Base-by-base conservation (phyloP, 2,113 vertebrate species). In the Tychaedon coryphoeus region DNA sequence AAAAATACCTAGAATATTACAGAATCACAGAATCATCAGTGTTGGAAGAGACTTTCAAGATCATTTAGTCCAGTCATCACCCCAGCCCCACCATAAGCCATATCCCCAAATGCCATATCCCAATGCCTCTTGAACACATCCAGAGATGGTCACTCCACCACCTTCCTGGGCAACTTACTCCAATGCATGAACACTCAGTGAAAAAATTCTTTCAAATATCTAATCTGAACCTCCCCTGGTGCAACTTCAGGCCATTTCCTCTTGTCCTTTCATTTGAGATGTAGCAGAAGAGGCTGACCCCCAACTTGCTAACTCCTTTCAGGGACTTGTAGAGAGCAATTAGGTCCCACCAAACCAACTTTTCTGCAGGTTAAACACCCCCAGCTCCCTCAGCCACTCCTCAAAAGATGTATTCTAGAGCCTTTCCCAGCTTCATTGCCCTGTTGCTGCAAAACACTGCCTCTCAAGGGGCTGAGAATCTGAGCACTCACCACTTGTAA, bases 231-330 rank as follows among this genome's bases (percentile, higher is more conserved):
- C 26, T 76, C 31, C 5, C 7, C 6, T 62, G 33, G 8, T 36
- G 15, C 10, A 76, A 28, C 5, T 36, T 76, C 28, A 56, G 38
- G 54, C 24, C 17, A 31, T 60, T 82, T 53, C 20, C 17, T 36
- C 31, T 36, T 53, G 15, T 42, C 19, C 26, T 70, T 76, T 36
- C 6, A 0, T 22, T 33, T 50, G 26, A 76, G 42, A 48, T 26
- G 9, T 1, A 14, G 34, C 47, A 82, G 20, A 40, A 48, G 5
- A 42, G 29, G 15, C 31, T 0, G 0, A 34, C 25, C n/a, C 54
- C 12, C 19, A 61, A 1, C 20, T 26, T 75, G 20, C 12, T 28
- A 24, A 23, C 2, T 23, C 70, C 47, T 54, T 61, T 54, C 47
- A 69, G 54, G 16, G 14, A 14, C 19, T 58, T 43, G 22, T 5